Percentiles rank a stretch among this genome's conserved stretches.
Evolutionary conservation across 2,113 vertebrate genomes (phyloP).

Genomic region (Tychaedon coryphoeus): DNA sequence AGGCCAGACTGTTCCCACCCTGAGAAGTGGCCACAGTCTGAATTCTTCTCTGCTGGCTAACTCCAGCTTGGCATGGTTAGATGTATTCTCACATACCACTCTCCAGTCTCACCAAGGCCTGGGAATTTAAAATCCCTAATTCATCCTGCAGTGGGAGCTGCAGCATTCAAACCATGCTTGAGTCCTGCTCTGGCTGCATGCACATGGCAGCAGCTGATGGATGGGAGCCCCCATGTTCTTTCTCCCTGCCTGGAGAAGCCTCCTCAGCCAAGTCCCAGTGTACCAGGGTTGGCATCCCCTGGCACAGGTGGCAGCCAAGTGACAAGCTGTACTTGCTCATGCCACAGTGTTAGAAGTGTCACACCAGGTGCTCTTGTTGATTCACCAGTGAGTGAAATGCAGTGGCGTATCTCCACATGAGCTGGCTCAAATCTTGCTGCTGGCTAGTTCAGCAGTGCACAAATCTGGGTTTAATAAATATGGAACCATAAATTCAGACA

Average conservation of each 20-base stretch:
- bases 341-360: neutral
- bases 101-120: neutral
- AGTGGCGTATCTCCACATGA: neutral
- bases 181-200: neutral
- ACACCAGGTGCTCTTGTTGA: neutral
- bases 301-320: neutral
- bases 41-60: neutral
- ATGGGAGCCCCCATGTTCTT: neutral
- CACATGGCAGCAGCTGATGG: neutral
- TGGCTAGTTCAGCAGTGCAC: neutral
- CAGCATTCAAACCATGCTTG: neutral
- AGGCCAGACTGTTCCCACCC: neutral
- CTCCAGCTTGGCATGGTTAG: neutral
- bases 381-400: neutral
- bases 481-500: conserved; percentile 5
- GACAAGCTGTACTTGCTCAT: neutral
- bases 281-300: neutral
- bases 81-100: neutral
- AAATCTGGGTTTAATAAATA: conserved; percentile 34
- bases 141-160: neutral
- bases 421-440: neutral
- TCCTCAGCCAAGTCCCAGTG: neutral
- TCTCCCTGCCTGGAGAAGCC: neutral
- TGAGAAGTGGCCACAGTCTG: neutral
- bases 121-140: neutral